Percentiles rank a stretch among this genome's conserved stretches.
These are phyloP conservation scores for Pogonus chalceus DNA, from an alignment of 1,140 invertebrate species.

Conservation along the genomic window DNA sequence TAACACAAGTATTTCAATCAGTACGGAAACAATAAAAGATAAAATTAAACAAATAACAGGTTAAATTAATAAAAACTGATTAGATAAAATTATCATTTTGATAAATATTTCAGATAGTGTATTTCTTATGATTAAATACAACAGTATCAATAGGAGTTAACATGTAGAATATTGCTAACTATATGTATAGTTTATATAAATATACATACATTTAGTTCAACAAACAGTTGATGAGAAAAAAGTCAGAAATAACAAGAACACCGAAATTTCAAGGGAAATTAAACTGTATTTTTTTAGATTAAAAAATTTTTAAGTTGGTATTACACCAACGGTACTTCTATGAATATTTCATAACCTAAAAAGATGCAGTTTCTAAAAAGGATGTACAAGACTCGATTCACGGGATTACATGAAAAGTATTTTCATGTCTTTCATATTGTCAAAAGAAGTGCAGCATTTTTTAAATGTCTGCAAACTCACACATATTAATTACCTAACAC, in stretches of 20 bases:
- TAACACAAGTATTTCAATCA: too few relatives aligned
- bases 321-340: too few relatives aligned
- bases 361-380: too few relatives aligned
- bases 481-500: neutral
- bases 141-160: neutral
- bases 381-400: neutral
- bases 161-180: conserved; percentile 6
- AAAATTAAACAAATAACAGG: too few relatives aligned
- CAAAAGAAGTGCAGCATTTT: neutral
- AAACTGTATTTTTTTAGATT: too few relatives aligned
- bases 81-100: neutral
- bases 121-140: conserved; percentile 6
- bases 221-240: neutral
- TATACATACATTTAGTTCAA: neutral
- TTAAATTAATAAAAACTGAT: too few relatives aligned
- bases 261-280: too few relatives aligned
- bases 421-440: conserved; percentile 1
- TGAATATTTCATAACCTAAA: too few relatives aligned
- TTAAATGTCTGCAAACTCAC: neutral
- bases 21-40: too few relatives aligned
- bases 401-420: neutral
- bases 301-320: too few relatives aligned
- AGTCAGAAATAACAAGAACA: conserved; percentile 1
- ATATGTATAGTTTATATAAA: neutral
- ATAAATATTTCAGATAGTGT: conserved; percentile 7